Percentiles rank a stretch among this genome's conserved stretches.
phyloP scores from a whole-genome alignment of 2,888 invertebrate species.

The Synanthedon formicaeformis region DNA sequence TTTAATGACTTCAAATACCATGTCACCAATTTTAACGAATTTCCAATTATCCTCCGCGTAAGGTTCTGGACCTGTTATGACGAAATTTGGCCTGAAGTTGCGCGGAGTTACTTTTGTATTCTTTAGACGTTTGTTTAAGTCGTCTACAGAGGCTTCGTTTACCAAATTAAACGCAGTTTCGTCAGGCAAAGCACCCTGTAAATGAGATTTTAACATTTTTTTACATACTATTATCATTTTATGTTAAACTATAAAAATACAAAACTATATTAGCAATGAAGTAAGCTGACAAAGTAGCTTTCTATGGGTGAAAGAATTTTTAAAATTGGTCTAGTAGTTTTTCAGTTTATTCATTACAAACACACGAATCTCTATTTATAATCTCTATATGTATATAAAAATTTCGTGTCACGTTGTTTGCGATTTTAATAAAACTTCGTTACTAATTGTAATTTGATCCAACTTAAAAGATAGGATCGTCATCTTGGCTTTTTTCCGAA shows the following conservation, averaged over 20 bases:
- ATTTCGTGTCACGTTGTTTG: too few relatives aligned
- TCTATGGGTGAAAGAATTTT: too few relatives aligned
- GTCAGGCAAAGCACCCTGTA: constrained; percentile 75
- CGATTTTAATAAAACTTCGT: too few relatives aligned
- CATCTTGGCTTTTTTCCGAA: too few relatives aligned
- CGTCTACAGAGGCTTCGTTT: constrained; percentile 74
- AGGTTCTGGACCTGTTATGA: constrained; percentile 68
- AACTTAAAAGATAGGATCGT: too few relatives aligned
- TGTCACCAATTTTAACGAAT: constrained; percentile 76
- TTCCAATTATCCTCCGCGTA: constrained; percentile 80
- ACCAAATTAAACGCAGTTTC: constrained; percentile 76
- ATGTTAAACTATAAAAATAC: background rate
- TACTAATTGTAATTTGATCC: too few relatives aligned
- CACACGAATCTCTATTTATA: too few relatives aligned
- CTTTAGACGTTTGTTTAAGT: constrained; percentile 72
- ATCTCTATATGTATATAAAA: too few relatives aligned
- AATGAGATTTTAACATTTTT: constrained; percentile 2
- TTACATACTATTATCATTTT: background rate
- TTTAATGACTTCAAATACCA: constrained; percentile 73
- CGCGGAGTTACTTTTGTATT: constrained; percentile 50
- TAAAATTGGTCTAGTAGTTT: too few relatives aligned
- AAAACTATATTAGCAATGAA: too few relatives aligned
- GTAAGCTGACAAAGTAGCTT: too few relatives aligned
- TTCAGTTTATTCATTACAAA: too few relatives aligned
- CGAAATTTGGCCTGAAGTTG: constrained; percentile 79